Percentiles rank a stretch among this genome's conserved stretches.
Conservation (phyloP, 1,140 invertebrate genomes). For the Procambarus clarkii region DNA sequence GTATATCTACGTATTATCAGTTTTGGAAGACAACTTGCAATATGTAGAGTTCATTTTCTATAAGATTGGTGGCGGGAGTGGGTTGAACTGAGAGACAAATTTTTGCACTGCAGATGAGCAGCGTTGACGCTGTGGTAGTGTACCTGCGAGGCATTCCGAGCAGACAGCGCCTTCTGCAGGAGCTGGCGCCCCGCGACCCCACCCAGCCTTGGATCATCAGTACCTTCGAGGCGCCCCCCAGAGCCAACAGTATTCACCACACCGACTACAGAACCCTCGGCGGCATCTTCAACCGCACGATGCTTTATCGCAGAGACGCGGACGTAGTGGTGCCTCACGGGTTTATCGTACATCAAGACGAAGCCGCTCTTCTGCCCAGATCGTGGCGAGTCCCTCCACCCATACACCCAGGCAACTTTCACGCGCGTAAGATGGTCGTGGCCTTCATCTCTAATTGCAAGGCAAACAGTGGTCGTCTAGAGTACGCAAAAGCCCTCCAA, state of each 20-base stretch:
- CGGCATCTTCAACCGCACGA: slow-evolving; percentile 76
- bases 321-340: slow-evolving; percentile 74
- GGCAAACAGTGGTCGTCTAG: not conserved
- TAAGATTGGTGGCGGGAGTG: too few species aligned
- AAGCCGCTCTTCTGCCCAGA: not conserved
- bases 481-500: not conserved
- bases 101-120: not conserved
- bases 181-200: slow-evolving; percentile 86
- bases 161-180: not conserved
- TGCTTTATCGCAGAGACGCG: slow-evolving; percentile 75
- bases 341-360: slow-evolving; percentile 49
- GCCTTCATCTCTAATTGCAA: slow-evolving; percentile 4
- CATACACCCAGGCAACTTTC: not conserved
- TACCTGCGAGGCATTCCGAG: slow-evolving; percentile 11
- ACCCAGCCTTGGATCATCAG: slow-evolving; percentile 81
- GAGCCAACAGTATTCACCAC: slow-evolving; percentile 75
- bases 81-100: too few species aligned
- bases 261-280: slow-evolving; percentile 74
- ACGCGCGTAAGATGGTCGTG: not conserved
- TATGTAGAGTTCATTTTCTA: too few species aligned
- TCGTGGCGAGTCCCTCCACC: not conserved
- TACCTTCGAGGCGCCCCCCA: slow-evolving; percentile 16
- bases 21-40: too few species aligned
- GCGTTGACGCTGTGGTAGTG: slow-evolving; percentile 40
- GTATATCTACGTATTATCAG: too few species aligned